Base-by-base conservation (phyloP, 2,797 vertebrate species). In the Micromesistius poutassou region DNA sequence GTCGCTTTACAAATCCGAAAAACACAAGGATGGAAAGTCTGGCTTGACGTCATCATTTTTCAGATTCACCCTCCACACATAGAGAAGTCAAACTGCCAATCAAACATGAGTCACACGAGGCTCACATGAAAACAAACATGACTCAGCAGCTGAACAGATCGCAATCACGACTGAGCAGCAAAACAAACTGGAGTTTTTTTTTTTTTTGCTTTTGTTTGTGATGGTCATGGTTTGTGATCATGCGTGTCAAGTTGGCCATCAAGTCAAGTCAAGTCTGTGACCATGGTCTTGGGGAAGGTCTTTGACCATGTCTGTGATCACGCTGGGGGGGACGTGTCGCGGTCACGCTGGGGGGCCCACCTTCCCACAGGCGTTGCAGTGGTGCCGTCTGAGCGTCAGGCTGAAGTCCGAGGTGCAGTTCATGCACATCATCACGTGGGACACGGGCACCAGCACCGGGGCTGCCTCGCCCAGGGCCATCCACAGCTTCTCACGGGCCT, bases 281-380 rank as follows among this genome's bases (percentile, higher is more conserved):
- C 19, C 46, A 22, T 4, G n/a, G n/a, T n/a, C n/a, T n/a, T n/a
- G n/a, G n/a, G n/a, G n/a, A n/a, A n/a, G n/a, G 46, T 16, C 14
- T 1, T 2, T 19, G 46, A 22, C 19, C 46, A 19, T 13, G 9
- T 13, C 13, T 50, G 46, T 22, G 46, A n/a, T 55, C 46, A 55
- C 5, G 14, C 19, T 50, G 9, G 7, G 55, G 7, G 55, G 8
- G 22, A 7, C n/a, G 40, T 16, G 46, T 50, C 19, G 46, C 2
- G 16, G 16, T 22, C 46, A 50, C 10, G 38, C 1, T n/a, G n/a
- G n/a, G 38, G 1, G 13, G 25, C 74, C 75, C 72, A 99, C 98
- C 97, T 99, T 98, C 81, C 98, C 97, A 1, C 98, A 99, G 33
- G 97, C 96, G 0, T 98, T 96, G 88, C 97, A 99, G 85, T 99